Base-by-base conservation (phyloP, 1,140 invertebrate genomes). In the Tetranychus cinnabarinus region DNA sequence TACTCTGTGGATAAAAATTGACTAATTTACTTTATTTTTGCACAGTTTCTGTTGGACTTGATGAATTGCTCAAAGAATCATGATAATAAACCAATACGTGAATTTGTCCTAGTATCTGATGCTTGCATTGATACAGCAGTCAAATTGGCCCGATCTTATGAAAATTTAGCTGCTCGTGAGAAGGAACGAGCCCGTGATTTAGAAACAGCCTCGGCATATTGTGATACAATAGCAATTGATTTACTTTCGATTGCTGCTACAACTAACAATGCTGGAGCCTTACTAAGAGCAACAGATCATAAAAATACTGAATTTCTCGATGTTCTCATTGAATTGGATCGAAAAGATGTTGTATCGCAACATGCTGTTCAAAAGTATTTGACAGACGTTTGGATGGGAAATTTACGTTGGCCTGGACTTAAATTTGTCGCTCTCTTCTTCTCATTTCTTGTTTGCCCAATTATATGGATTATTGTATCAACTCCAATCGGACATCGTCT, bases 21-120 rank as follows among this genome's bases (percentile, higher is more conserved):
- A 23, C 23, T 23, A 23, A 23, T 23, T 23, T 23, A 23, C 23
- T 23, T 23, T 23, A 23, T 54, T 54, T 31, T 7, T 10, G 15
- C 77, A 60, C 71, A 86, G 81, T 99, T 97, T 72, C 88, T 98
- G 35, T 96, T 95, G 73, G 97, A 98, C 72, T 76, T 98, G 68
- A 98, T 97, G 89, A 83, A 96, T 5, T 95, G 91, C 72, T 93
- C 92, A 10, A 97, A 97, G 74, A 88, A 89, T 67, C 83, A 88
- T 73, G 85, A 90, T 65, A 96, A 97, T 72, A 86, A 88, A 67
- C 91, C 93, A 0, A 88, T 98, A 45, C 84, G 95, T 70, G 92
- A 97, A 69, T 97, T 97, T 71, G 84, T 98, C 34, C 75, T 97
- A 34, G 85, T 93, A 8, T 96, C 90, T 1, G 88, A 91, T 31